phyloP scores from a whole-genome alignment of 1,140 invertebrate genomes.

The Chelonus insularis region DNA sequence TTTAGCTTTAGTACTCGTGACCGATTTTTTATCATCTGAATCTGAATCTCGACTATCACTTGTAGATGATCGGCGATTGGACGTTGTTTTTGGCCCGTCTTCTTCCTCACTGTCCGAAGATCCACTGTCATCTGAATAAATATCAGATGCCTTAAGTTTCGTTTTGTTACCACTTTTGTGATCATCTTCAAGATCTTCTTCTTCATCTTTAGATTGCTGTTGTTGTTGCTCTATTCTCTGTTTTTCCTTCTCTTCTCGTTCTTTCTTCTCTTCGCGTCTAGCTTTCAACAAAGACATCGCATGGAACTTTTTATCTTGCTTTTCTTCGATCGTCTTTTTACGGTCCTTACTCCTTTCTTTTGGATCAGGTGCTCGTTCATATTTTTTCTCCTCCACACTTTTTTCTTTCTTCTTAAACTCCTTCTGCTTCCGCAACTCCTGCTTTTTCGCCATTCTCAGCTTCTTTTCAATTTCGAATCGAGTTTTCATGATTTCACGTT shows the following conservation, averaged over 20 bases:
- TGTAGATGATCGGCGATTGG: slow-evolving; percentile 59
- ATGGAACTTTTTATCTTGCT: slow-evolving; percentile 84
- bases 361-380: slow-evolving; percentile 66
- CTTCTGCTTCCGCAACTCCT: slow-evolving; percentile 71
- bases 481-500: slow-evolving; percentile 89
- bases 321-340: slow-evolving; percentile 89
- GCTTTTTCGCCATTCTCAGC: slow-evolving; percentile 81
- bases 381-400: slow-evolving; percentile 58
- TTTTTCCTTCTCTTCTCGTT: slow-evolving; percentile 70
- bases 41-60: slow-evolving; percentile 62
- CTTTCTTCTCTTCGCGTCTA: slow-evolving; percentile 79
- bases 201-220: slow-evolving; percentile 62
- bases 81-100: slow-evolving; percentile 51
- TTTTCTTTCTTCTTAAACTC: slow-evolving; percentile 67
- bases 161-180: slow-evolving; percentile 62
- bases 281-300: slow-evolving; percentile 91
- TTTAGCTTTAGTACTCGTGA: slow-evolving; percentile 54
- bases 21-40: slow-evolving; percentile 64
- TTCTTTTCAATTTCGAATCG: slow-evolving; percentile 98
- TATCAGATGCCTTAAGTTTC: slow-evolving; percentile 89
- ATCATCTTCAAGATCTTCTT: slow-evolving; percentile 63
- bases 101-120: slow-evolving; percentile 67
- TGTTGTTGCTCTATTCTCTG: slow-evolving; percentile 61
- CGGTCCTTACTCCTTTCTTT: slow-evolving; percentile 85
- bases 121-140: slow-evolving; percentile 93